Conservation (phyloP, 2,113 vertebrate species). For the Gulo gulo region DNA sequence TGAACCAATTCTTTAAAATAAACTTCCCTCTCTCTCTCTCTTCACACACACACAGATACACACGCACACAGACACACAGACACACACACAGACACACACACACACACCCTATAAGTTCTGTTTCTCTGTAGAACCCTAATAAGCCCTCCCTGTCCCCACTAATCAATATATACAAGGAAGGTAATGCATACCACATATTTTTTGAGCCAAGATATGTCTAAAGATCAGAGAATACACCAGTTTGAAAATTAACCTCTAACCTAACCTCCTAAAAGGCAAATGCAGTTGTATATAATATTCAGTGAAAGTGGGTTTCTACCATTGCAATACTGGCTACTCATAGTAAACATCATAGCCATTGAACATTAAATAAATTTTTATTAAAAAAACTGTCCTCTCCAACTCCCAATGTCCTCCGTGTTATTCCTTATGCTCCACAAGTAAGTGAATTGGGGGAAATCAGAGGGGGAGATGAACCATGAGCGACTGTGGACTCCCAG, state of each 20-base stretch:
- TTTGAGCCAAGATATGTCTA: neutral
- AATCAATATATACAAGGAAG: neutral
- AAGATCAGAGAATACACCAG: neutral
- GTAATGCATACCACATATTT: neutral
- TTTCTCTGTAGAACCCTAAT: neutral
- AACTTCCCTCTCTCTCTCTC: neutral
- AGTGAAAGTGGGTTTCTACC: neutral
- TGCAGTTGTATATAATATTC: neutral
- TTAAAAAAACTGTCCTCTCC: neutral
- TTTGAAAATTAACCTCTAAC: neutral
- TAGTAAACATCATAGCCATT: neutral
- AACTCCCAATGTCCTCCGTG: too few species aligned
- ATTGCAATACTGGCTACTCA: neutral
- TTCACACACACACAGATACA: neutral
- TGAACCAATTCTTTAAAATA: neutral
- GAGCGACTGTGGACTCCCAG: too few species aligned
- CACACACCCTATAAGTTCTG: neutral
- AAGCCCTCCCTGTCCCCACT: neutral
- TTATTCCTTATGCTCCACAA: too few species aligned
- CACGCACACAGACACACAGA: neutral
- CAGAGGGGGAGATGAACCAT: too few species aligned
- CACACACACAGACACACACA: neutral
- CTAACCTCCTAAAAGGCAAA: neutral
- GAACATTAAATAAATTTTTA: neutral
- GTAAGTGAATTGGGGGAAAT: too few species aligned